Evolutionary conservation across 2,888 invertebrate species (phyloP), one percentile per base, ranked within the genome.

Genomic region (Hofmannophila pseudospretella): DNA sequence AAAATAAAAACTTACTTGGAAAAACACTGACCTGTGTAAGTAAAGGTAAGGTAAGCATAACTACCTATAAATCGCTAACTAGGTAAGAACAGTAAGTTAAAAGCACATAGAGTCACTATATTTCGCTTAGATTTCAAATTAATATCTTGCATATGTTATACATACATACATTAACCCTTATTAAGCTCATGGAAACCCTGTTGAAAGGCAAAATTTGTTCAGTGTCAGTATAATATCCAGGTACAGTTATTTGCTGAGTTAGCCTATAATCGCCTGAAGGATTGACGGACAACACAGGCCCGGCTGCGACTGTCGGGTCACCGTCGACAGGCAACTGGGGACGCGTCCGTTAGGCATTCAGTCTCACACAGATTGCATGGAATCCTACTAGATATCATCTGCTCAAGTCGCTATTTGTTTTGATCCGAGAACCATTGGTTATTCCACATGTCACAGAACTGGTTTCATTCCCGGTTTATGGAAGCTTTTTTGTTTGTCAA

Each of bases 331-430:
- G 16, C 23, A 10, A 13, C 23, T 22, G 19, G 4, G 4, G 71
- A 74, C 67, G 66, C 62, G 66, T 63, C 81, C 79, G 81, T 81
- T 78, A 81, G 74, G 70, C 77, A 80, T 81, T 81, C 76, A 77
- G 60, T 39, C 66, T 59, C 61, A 59, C 64, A 64, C 64, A 73
- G 68, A 66, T 62, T 71, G 68, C 69, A 67, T 58, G 72, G 71
- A 73, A 74, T 77, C 76, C 72, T 61, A 53, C 68, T 67, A 73
- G 82, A 82, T 80, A 76, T 71, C 70, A 81, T 81, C 79, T 68
- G 23, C 25, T 20, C 19, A 32, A 30, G n/a, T 14, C 31, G 41
- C 45, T 38, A 37, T 68, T 69, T 69, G 67, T 70, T 67, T 64
- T 65, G 40, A 36, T 30, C 36, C 27, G 19, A 13, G 40, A 22